Evolutionary conservation across 2,888 invertebrate genomes (phyloP), one percentile per base, ranked within the genome.

Genomic region (Spisula solida): DNA sequence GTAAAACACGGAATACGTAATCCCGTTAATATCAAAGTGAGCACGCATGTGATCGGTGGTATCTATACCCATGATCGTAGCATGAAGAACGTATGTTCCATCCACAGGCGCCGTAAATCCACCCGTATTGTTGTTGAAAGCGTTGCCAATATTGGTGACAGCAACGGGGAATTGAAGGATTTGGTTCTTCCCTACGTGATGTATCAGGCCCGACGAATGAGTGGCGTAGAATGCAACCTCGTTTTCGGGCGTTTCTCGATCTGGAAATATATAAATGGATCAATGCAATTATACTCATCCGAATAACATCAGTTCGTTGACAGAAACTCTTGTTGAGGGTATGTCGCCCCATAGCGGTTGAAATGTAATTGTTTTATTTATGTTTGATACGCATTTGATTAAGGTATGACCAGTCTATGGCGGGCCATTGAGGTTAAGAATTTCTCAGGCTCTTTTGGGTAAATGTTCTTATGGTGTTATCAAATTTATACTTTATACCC

Each of bases 201-300:
- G 51, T 48, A 84, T 51, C 31, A 55, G 55, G 14, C 78, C 55
- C n/a, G 78, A 34, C 12, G 84, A 34, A 47, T 84, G 84, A 1
- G 84, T 84, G 16, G 78, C 78, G n/a, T 84, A 84, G 41, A 84
- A 84, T 31, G 78, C 84, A 34, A 84, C 84, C 31, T 78, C 84
- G 6, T 20, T 51, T 55, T 84, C 84, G 1, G 75, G 75, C 1
- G 75, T n/a, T 20, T 34, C 34, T 0, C 84, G 78, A 34, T 78
- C 84, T 75, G 1, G 31, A 75, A 75, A 34, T 75, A 41, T 41
- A 41, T 41, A 41, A 75, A 75, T 16, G 4, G 1, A 2, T 34
- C 0, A 16, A 4, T 16, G 25, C 31, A 34, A 1, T 41, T 41
- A 41, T 5, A 41, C 41, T 5, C 41, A 41, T 5, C 41, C 4